Conservation (phyloP, 2,113 vertebrate species). For the Poicephalus meyeri region DNA sequence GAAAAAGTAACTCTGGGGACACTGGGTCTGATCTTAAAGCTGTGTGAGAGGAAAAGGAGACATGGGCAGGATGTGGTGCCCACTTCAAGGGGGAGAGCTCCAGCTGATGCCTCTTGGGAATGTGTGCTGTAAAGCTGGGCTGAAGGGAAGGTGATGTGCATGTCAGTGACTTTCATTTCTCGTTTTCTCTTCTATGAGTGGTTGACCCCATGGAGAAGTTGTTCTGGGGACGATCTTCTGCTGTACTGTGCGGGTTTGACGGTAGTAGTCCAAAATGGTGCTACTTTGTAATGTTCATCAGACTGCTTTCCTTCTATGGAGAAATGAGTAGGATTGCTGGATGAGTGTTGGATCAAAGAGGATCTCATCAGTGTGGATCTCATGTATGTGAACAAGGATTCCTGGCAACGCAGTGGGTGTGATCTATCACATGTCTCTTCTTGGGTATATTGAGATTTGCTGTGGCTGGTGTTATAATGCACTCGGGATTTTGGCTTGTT, state of each 20-base stretch:
- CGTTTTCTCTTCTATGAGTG: fast-evolving
- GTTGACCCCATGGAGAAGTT: fast-evolving
- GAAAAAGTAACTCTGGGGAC: not conserved
- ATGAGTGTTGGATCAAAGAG: not conserved
- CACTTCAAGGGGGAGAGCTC: not conserved
- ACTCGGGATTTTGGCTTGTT: not conserved
- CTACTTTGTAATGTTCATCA: not conserved
- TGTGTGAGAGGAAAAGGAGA: not conserved
- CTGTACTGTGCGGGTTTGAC: not conserved
- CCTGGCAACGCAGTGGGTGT: not conserved
- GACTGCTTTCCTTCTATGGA: not conserved
- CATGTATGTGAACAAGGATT: fast-evolving
- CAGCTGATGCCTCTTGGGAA: not conserved
- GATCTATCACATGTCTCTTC: fast-evolving
- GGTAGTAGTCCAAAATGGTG: fast-evolving
- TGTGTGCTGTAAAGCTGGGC: not conserved
- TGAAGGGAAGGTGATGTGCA: not conserved
- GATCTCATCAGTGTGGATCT: not conserved
- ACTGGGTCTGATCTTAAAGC: not conserved
- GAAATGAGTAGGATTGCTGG: not conserved
- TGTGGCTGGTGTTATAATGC: not conserved
- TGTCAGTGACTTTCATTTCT: not conserved
- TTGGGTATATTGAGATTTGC: not conserved
- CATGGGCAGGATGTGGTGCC: not conserved
- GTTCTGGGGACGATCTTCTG: fast-evolving